Evolutionary conservation across 2,888 invertebrate species (phyloP).

Genomic region (Ditylenchus weischeri): DNA sequence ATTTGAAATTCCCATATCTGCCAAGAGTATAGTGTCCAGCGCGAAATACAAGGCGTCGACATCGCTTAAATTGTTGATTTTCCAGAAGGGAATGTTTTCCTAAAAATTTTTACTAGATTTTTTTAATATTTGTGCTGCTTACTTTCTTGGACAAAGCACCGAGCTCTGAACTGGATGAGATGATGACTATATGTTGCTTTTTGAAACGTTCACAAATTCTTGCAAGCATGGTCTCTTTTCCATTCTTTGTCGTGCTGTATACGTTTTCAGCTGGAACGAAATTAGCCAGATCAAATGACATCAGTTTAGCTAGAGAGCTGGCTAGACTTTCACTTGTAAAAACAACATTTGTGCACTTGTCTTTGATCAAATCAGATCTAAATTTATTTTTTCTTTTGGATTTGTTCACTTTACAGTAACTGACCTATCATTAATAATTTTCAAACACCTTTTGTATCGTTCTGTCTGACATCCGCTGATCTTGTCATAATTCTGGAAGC

Average conservation of each 20-base stretch:
- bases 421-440: slow-evolving; percentile 11
- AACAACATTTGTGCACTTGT: slow-evolving; percentile 87
- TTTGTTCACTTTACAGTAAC: slow-evolving; percentile 1
- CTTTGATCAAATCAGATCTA: slow-evolving; percentile 57
- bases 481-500: slow-evolving; percentile 10
- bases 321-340: slow-evolving; percentile 86
- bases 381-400: not conserved
- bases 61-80: slow-evolving; percentile 30
- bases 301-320: slow-evolving; percentile 86
- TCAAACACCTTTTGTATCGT: slow-evolving; percentile 12
- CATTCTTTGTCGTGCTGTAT: slow-evolving; percentile 94
- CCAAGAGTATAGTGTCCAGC: slow-evolving; percentile 23
- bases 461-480: slow-evolving; percentile 6
- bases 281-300: slow-evolving; percentile 88
- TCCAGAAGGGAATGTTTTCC: slow-evolving; percentile 43
- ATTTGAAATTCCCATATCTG: not conserved
- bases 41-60: slow-evolving; percentile 40
- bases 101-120: slow-evolving; percentile 22
- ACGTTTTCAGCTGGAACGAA: slow-evolving; percentile 96
- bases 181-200: slow-evolving; percentile 93
- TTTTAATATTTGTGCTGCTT: not conserved
- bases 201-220: slow-evolving; percentile 79
- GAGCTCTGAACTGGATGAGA: slow-evolving; percentile 73
- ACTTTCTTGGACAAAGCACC: slow-evolving; percentile 36
- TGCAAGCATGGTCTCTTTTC: slow-evolving; percentile 62